phyloP scores from a whole-genome alignment of 2,113 vertebrate genomes.

The Pseudopipra pipra region DNA sequence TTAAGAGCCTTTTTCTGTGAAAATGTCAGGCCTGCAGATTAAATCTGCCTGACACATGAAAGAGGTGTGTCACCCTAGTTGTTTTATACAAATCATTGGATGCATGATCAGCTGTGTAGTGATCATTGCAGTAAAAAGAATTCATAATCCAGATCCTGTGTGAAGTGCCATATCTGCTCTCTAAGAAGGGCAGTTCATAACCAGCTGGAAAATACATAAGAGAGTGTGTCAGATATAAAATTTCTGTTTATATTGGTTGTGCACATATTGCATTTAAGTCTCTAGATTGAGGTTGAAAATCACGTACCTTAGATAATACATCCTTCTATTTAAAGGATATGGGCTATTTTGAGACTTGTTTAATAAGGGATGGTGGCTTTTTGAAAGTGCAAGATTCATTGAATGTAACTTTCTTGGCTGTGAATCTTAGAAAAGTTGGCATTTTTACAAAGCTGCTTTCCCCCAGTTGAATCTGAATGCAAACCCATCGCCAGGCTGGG shows the following conservation, averaged over 20 bases:
- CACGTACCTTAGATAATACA: not conserved
- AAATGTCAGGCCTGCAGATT: not conserved
- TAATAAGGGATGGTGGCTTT: not conserved
- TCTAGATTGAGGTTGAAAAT: not conserved
- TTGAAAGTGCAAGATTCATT: not conserved
- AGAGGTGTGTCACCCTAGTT: not conserved
- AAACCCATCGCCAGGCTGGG: not conserved
- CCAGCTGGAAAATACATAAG: not conserved
- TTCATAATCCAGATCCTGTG: not conserved
- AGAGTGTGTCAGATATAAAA: not conserved
- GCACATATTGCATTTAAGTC: not conserved
- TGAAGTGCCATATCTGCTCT: not conserved
- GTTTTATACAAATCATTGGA: conserved; percentile 14
- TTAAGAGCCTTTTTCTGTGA: conserved; percentile 5
- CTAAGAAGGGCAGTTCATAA: not conserved
- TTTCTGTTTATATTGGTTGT: not conserved
- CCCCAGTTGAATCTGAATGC: not conserved
- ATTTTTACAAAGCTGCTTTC: conserved; percentile 18
- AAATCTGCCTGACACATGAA: not conserved
- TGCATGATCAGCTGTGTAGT: not conserved
- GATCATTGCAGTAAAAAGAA: not conserved
- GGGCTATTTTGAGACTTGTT: not conserved
- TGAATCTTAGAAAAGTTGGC: conserved; percentile 11
- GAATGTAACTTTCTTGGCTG: not conserved
- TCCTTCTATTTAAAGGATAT: not conserved